Conservation (phyloP, 2,888 invertebrate genomes). For the Clitarchus hookeri region DNA sequence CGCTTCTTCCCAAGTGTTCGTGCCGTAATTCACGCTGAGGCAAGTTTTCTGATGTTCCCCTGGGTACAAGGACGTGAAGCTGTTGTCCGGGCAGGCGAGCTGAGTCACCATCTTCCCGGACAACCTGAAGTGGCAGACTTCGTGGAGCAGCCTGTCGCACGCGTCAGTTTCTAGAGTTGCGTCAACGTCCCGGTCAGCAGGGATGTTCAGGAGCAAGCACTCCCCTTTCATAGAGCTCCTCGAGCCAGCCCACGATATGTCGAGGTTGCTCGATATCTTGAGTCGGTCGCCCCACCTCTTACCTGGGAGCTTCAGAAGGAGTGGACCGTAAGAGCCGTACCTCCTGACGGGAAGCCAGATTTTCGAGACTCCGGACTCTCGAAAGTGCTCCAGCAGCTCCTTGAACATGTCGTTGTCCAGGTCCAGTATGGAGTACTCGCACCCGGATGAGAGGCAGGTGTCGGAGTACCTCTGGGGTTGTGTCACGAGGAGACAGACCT, state of each 20-base stretch:
- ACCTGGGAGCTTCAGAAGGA: constrained; percentile 59
- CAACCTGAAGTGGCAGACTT: not conserved
- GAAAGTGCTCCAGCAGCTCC: not conserved
- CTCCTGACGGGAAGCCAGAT: constrained; percentile 61
- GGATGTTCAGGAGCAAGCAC: constrained; percentile 4
- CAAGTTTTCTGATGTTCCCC: not conserved
- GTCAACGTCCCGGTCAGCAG: not conserved
- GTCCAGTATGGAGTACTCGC: constrained; percentile 17
- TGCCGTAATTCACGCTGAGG: not conserved
- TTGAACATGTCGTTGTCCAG: not conserved
- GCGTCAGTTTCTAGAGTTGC: not conserved
- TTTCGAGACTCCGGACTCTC: not conserved
- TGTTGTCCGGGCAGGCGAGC: not conserved
- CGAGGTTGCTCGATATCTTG: not conserved
- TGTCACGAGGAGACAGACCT: not conserved
- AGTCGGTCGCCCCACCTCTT: constrained; percentile 47
- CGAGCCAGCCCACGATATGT: not conserved
- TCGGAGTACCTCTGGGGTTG: not conserved
- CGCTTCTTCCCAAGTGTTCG: not conserved
- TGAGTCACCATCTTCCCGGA: not conserved
- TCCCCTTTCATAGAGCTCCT: not conserved
- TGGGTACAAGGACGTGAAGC: constrained; percentile 10
- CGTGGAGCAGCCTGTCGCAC: not conserved
- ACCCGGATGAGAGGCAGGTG: not conserved
- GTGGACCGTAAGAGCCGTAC: constrained; percentile 54